phyloP scores from a whole-genome alignment of 2,797 vertebrate species.

The Poecile montanus region DNA sequence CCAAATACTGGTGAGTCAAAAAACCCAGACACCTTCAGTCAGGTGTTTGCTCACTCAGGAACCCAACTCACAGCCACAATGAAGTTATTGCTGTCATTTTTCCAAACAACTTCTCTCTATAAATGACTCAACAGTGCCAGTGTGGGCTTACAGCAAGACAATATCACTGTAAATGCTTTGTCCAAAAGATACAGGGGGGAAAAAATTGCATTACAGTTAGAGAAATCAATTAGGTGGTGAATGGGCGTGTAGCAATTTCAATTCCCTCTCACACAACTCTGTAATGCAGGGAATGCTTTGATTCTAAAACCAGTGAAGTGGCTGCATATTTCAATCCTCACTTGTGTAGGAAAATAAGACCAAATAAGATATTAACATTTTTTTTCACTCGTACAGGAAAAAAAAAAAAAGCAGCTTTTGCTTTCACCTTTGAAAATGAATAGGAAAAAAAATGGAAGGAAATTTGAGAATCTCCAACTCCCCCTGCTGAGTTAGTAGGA shows the following conservation, averaged over 20 bases:
- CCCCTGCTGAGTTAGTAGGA: conserved; percentile 42
- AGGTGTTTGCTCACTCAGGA: neutral
- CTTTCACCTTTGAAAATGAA: conserved; percentile 54
- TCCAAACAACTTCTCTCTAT: neutral
- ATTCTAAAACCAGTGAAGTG: conserved; percentile 71
- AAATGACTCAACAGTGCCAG: conserved; percentile 9
- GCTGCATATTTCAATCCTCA: conserved; percentile 73
- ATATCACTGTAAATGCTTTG: conserved; percentile 43
- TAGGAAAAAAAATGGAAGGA: neutral
- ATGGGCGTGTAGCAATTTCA: conserved; percentile 74
- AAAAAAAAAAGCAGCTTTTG: neutral
- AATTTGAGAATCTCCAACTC: conserved; percentile 62
- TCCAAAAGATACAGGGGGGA: conserved; percentile 48
- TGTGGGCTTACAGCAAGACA: conserved; percentile 47
- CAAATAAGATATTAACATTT: conserved; percentile 60
- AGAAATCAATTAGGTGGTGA: conserved; percentile 77
- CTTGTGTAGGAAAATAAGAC: conserved; percentile 59
- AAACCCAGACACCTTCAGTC: neutral
- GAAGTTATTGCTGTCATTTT: conserved; percentile 25
- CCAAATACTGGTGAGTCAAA: neutral
- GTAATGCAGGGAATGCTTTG: conserved; percentile 63
- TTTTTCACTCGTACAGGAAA: neutral
- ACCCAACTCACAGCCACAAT: neutral
- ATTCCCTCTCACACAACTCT: conserved; percentile 60
- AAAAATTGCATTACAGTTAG: conserved; percentile 71